Percentiles rank a stretch among this genome's conserved stretches.
phyloP scores from a whole-genome alignment of 2,113 vertebrate species.

The Platichthys flesus region DNA sequence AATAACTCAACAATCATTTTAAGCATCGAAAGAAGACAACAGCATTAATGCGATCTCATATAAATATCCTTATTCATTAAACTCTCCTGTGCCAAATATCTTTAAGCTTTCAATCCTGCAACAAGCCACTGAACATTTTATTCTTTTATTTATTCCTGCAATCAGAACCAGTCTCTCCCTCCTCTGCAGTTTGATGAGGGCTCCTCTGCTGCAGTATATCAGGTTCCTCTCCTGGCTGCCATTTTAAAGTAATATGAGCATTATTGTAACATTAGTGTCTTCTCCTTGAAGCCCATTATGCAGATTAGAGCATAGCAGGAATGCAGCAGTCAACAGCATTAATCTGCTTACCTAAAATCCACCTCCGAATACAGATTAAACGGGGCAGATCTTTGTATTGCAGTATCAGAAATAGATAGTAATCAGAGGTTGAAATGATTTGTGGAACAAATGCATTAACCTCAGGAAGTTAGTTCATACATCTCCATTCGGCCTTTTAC shows the following conservation, averaged over 20 bases:
- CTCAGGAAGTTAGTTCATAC: constrained; percentile 21
- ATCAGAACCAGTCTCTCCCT: not conserved
- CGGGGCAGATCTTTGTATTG: constrained; percentile 34
- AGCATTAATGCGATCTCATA: no score
- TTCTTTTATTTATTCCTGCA: constrained; percentile 8
- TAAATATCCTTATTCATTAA: not conserved
- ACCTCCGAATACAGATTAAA: constrained; percentile 53
- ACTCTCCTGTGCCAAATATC: no score
- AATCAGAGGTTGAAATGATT: constrained; percentile 37
- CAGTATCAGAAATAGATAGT: constrained; percentile 27
- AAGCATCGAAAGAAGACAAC: no score
- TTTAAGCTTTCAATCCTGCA: not conserved
- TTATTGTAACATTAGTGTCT: constrained; percentile 32
- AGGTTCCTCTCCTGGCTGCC: constrained; percentile 40
- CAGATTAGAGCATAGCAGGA: constrained; percentile 58
- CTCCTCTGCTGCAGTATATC: constrained; percentile 23
- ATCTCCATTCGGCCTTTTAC: constrained; percentile 11
- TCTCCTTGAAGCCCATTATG: constrained; percentile 53
- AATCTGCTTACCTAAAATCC: constrained; percentile 60
- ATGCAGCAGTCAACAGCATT: constrained; percentile 32
- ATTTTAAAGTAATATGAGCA: constrained; percentile 52
- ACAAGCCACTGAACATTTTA: not conserved
- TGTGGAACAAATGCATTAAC: constrained; percentile 30
- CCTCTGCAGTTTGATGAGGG: not conserved
- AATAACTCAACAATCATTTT: no score